Percentiles rank a stretch among this genome's conserved stretches.
phyloP scores from a whole-genome alignment of 2,888 invertebrate genomes.

The Cryptophagus acutangulus region DNA sequence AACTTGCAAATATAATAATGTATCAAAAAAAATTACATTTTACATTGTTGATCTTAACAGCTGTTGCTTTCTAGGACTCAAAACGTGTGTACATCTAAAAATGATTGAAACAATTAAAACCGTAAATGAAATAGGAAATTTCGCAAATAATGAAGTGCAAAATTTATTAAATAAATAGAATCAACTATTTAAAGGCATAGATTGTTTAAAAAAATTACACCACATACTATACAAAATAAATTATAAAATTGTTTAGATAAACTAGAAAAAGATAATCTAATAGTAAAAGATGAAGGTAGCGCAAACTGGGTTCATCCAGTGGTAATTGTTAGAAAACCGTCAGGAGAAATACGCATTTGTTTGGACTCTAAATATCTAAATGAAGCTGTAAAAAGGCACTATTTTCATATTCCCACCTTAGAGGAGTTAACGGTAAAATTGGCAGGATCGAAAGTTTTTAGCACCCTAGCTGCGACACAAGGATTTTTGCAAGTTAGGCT shows the following conservation, averaged over 20 bases:
- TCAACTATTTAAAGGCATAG: constrained; percentile 21
- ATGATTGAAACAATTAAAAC: constrained; percentile 13
- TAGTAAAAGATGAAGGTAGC: constrained; percentile 8
- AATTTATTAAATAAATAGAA: constrained; percentile 16
- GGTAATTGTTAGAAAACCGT: constrained; percentile 19
- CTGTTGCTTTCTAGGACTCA: constrained; percentile 11
- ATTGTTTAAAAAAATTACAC: constrained; percentile 20
- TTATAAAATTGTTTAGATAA: constrained; percentile 14
- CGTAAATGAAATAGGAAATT: constrained; percentile 11
- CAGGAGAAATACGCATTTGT: constrained; percentile 29
- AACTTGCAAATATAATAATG: constrained; percentile 13
- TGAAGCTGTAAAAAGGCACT: constrained; percentile 20
- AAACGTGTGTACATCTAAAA: constrained; percentile 14
- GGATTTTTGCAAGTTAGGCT: constrained; percentile 15
- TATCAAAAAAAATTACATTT: constrained; percentile 5
- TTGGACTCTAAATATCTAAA: constrained; percentile 34
- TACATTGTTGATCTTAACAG: constrained; percentile 13
- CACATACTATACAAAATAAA: constrained; percentile 16
- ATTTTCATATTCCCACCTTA: constrained; percentile 9
- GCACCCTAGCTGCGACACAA: constrained; percentile 28
- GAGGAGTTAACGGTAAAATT: constrained; percentile 10
- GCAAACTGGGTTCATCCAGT: constrained; percentile 17
- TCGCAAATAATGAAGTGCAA: constrained; percentile 3
- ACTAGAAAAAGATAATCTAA: constrained; percentile 14
- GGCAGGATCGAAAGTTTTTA: constrained; percentile 24